Percentiles rank a stretch among this genome's conserved stretches.
Evolutionary conservation across 2,113 vertebrate species (phyloP).

Genomic region (Bubalus kerabau): DNA sequence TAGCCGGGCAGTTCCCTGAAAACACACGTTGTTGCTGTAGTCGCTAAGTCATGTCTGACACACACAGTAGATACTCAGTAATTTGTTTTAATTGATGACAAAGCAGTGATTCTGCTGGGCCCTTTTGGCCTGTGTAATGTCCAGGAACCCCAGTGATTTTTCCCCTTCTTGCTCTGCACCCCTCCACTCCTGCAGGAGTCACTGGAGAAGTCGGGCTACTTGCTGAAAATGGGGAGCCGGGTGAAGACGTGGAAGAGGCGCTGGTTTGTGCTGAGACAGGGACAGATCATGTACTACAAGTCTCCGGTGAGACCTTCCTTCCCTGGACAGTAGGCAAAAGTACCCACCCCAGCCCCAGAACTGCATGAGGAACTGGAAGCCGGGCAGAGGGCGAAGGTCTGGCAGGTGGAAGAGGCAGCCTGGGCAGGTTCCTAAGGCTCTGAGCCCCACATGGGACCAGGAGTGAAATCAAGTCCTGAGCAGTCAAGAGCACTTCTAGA

Average conservation of each 20-base stretch:
- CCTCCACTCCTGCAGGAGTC: conserved; percentile 83
- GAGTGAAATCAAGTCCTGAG: not conserved
- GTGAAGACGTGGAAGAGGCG: conserved; percentile 97
- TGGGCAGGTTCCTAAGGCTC: not conserved
- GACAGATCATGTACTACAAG: conserved; percentile 96
- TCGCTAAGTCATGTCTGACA: not conserved
- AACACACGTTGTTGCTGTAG: not conserved
- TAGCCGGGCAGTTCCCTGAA: not conserved
- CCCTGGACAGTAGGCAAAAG: not conserved
- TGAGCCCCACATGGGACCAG: not conserved
- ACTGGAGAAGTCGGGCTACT: conserved; percentile 97
- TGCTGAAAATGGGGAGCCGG: conserved; percentile 97
- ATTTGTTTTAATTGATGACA: not conserved
- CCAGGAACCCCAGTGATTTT: not conserved
- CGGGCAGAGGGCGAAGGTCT: not conserved
- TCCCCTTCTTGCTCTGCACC: not conserved
- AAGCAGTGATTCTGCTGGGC: not conserved
- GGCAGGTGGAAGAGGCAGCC: not conserved
- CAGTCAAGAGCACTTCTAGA: not conserved
- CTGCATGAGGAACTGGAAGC: not conserved
- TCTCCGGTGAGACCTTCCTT: conserved; percentile 88
- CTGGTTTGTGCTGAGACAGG: conserved; percentile 98
- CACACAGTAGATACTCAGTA: not conserved
- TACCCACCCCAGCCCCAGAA: not conserved
- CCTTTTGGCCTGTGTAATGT: not conserved